A percentile compares a stretch with the other conserved stretches of the same genome.
These are phyloP conservation scores for Carassius gibelio DNA, from an alignment of 2,113 vertebrate species.

Conservation along the genomic window DNA sequence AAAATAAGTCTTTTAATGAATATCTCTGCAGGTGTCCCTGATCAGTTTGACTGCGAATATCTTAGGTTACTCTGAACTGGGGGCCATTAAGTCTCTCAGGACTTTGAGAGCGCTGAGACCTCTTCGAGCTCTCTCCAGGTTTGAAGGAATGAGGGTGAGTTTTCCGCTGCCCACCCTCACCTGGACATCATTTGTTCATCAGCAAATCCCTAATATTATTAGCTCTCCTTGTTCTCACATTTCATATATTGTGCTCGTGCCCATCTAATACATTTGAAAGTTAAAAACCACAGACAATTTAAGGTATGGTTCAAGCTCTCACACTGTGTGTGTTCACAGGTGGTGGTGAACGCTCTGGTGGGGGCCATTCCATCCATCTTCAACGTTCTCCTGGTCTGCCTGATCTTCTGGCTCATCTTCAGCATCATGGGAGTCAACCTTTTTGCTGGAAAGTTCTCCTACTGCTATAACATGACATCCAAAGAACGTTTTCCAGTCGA, in stretches of 20 bases:
- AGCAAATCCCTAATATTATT: neutral
- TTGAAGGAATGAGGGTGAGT: conserved; percentile 94
- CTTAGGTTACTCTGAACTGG: conserved; percentile 91
- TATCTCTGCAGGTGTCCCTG: conserved; percentile 84
- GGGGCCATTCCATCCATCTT: conserved; percentile 96
- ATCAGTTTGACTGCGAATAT: conserved; percentile 91
- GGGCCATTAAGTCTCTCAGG: conserved; percentile 91
- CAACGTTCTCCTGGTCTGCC: conserved; percentile 92
- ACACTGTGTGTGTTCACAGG: conserved; percentile 69
- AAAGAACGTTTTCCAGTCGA: conserved; percentile 65
- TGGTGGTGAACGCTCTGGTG: conserved; percentile 92
- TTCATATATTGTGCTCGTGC: neutral
- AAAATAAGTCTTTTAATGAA: neutral
- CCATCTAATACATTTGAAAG: neutral
- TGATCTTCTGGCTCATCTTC: conserved; percentile 98
- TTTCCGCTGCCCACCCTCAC: neutral
- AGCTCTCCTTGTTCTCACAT: neutral
- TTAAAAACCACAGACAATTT: neutral
- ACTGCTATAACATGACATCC: conserved; percentile 85
- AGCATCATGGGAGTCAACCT: conserved; percentile 97
- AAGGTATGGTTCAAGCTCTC: neutral
- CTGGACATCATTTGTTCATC: neutral
- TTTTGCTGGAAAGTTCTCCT: conserved; percentile 92
- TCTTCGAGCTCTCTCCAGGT: conserved; percentile 89
- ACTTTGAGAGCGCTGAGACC: conserved; percentile 90